Percentiles rank a stretch among this genome's conserved stretches.
Evolutionary conservation across 2,113 vertebrate genomes (phyloP).

Genomic region (Pterocles gutturalis): DNA sequence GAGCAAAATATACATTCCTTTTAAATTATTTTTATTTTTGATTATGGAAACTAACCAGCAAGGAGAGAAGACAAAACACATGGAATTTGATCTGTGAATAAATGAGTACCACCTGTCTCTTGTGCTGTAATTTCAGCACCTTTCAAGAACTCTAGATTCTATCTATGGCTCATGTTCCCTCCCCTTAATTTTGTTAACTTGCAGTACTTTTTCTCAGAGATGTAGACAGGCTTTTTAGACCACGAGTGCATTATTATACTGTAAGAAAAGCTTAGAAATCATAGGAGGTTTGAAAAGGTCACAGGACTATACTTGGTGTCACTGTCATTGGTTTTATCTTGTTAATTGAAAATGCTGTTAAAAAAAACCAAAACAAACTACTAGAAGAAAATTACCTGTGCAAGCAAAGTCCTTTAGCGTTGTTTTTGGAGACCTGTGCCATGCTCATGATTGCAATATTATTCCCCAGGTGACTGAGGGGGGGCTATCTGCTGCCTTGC

Average conservation of each 20-base stretch:
- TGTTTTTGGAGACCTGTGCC: background rate
- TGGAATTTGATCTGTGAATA: slow-evolving; percentile 33
- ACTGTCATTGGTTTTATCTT: background rate
- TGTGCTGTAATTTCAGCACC: slow-evolving; percentile 46
- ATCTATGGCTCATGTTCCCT: slow-evolving; percentile 2
- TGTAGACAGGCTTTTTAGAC: background rate
- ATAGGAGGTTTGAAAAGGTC: background rate
- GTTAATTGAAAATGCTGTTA: background rate
- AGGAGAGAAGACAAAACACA: slow-evolving; percentile 26
- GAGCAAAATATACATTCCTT: background rate
- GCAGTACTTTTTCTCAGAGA: background rate
- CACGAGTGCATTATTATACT: rapidly evolving
- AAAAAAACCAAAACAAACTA: background rate
- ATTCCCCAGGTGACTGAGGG: background rate
- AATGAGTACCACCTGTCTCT: slow-evolving; percentile 37
- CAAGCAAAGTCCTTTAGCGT: background rate
- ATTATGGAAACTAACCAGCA: background rate
- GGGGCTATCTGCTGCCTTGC: background rate
- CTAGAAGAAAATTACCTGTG: background rate
- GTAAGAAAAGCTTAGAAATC: background rate
- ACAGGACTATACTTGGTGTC: background rate
- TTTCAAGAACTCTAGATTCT: slow-evolving; percentile 43
- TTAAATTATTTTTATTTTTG: background rate
- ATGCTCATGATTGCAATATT: background rate
- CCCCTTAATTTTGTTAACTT: background rate